Conservation (phyloP, 2,888 invertebrate species). For the Aphodius granarius region DNA sequence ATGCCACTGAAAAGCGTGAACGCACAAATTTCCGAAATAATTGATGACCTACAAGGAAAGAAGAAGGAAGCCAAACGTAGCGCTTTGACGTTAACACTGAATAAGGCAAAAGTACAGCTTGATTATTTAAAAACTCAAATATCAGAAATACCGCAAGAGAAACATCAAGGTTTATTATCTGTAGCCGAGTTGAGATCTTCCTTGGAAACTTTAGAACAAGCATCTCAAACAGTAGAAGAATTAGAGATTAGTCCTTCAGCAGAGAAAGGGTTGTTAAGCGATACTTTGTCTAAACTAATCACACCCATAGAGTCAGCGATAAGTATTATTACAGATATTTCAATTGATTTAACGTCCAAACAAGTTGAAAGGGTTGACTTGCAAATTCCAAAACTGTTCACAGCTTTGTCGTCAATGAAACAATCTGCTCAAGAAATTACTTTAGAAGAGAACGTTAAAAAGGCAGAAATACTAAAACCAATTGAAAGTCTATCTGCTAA, state of each 20-base stretch:
- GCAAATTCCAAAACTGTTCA: slow-evolving; percentile 23
- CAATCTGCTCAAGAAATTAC: not conserved
- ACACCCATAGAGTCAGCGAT: not conserved
- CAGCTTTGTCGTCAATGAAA: slow-evolving; percentile 30
- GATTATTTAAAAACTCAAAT: not conserved
- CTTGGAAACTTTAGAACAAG: slow-evolving; percentile 23
- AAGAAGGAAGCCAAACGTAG: not conserved
- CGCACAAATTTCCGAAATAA: not conserved
- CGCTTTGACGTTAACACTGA: not conserved
- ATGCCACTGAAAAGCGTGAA: not conserved
- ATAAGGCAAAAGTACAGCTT: not conserved
- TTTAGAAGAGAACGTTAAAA: not conserved
- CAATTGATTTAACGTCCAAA: slow-evolving; percentile 9
- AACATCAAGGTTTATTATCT: slow-evolving; percentile 3
- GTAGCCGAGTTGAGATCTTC: slow-evolving; percentile 18
- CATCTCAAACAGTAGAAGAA: not conserved
- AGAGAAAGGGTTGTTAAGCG: not conserved
- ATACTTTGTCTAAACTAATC: not conserved
- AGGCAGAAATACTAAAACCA: slow-evolving; percentile 24
- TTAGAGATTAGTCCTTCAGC: not conserved
- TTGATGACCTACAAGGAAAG: not conserved
- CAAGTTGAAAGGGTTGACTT: slow-evolving; percentile 31
- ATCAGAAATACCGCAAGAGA: not conserved
- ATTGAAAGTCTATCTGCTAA: slow-evolving; percentile 33
- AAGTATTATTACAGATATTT: not conserved